These are phyloP conservation scores for Monochamus saltuarius DNA, from an alignment of 1,140 invertebrate genomes.

Conservation along the genomic window DNA sequence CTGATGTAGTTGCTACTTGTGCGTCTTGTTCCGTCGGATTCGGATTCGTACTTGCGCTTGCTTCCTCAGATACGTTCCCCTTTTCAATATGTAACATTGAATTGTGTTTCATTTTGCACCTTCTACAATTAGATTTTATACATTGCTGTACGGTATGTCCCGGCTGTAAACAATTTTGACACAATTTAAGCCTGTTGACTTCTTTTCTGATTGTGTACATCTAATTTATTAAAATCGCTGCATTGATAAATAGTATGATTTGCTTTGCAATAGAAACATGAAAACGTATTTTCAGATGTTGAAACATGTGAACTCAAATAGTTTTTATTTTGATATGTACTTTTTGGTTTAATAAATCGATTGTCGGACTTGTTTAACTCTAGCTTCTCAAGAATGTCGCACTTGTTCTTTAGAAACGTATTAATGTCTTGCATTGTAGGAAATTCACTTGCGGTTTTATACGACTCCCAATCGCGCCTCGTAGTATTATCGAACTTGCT, in stretches of 20 bases:
- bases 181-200: neutral
- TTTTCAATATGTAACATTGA: neutral
- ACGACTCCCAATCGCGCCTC: slow-evolving; percentile 6
- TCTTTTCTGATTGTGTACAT: neutral
- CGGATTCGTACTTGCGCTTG: too few species aligned
- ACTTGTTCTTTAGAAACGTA: slow-evolving; percentile 8
- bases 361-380: neutral
- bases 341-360: neutral
- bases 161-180: neutral
- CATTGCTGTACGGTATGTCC: neutral
- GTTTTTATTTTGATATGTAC: neutral
- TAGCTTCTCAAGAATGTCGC: slow-evolving; percentile 11
- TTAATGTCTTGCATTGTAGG: slow-evolving; percentile 10
- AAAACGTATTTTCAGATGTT: neutral
- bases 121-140: neutral
- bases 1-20: neutral
- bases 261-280: neutral
- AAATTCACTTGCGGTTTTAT: slow-evolving; percentile 1
- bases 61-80: too few species aligned
- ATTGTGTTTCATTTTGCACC: slow-evolving; percentile 2
- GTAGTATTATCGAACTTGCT: slow-evolving; percentile 11
- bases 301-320: too few species aligned
- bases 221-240: neutral
- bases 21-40: neutral
- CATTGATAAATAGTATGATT: slow-evolving; percentile 8